Conservation (phyloP, 2,888 invertebrate genomes). For the Seira ritae region DNA sequence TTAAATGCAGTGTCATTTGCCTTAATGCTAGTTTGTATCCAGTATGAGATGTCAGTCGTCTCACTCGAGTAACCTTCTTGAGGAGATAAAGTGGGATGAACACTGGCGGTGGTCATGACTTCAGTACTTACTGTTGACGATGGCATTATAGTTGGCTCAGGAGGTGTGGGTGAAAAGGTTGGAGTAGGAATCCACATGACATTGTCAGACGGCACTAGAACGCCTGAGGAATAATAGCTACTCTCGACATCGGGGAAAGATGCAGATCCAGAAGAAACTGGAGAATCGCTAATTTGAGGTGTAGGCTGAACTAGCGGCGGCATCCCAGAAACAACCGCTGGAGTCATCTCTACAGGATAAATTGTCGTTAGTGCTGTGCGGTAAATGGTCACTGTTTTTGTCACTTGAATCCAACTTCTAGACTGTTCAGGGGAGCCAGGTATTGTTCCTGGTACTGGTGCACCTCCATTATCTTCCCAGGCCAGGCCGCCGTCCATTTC, state of each 20-base stretch:
- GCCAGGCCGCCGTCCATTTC: slow-evolving; percentile 69
- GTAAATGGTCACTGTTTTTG: slow-evolving; percentile 71
- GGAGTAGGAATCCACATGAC: slow-evolving; percentile 39
- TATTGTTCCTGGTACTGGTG: not conserved
- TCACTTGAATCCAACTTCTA: slow-evolving; percentile 60
- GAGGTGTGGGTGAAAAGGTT: slow-evolving; percentile 30
- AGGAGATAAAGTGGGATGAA: slow-evolving; percentile 15
- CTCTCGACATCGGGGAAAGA: not conserved
- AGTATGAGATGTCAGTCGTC: slow-evolving; percentile 63
- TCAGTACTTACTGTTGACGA: slow-evolving; percentile 11
- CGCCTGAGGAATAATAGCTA: not conserved
- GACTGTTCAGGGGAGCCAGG: not conserved
- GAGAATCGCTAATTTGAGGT: not conserved
- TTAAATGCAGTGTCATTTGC: slow-evolving; percentile 48
- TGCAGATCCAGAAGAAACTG: not conserved
- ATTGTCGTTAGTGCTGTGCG: slow-evolving; percentile 71
- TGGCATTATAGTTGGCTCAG: slow-evolving; percentile 27
- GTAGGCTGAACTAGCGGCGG: slow-evolving; percentile 22
- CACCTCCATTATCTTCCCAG: slow-evolving; percentile 69
- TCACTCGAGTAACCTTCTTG: slow-evolving; percentile 32
- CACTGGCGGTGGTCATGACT: not conserved
- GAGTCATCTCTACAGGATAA: slow-evolving; percentile 71
- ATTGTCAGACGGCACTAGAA: slow-evolving; percentile 13
- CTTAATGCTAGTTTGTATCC: slow-evolving; percentile 72
- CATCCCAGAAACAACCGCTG: slow-evolving; percentile 56